Conservation (phyloP, 2,888 invertebrate genomes). For the Rhamphomyia laevipes region DNA sequence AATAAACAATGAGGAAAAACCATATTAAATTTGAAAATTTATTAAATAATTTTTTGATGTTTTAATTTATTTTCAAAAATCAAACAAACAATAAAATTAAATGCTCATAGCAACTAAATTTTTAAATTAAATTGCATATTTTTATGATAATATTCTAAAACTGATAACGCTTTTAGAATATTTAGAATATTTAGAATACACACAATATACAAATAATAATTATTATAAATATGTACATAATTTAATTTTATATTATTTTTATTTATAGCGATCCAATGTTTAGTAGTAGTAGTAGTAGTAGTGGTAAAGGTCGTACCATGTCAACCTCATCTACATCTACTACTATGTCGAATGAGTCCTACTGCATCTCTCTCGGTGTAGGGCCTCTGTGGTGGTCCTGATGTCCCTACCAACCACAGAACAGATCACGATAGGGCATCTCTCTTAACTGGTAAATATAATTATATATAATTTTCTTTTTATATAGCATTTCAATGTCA, state of each 20-base stretch:
- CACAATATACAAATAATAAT: no score
- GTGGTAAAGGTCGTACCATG: constrained; percentile 33
- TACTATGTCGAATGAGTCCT: constrained; percentile 60
- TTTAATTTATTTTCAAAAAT: no score
- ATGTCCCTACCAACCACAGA: constrained; percentile 71
- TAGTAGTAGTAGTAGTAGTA: constrained; percentile 35
- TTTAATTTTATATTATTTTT: constrained; percentile 12
- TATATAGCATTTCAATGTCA: no score
- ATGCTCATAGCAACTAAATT: no score
- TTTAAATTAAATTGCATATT: no score
- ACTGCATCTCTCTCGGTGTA: constrained; percentile 86
- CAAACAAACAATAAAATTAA: no score
- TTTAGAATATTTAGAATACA: no score
- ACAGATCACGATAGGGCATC: constrained; percentile 41
- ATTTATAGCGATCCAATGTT: constrained; percentile 36
- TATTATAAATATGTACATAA: neutral
- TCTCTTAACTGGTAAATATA: constrained; percentile 36
- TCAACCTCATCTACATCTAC: constrained; percentile 49
- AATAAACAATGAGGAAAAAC: no score
- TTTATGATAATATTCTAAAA: no score
- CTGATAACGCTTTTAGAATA: no score
- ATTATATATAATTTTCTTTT: neutral
- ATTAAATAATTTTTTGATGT: no score
- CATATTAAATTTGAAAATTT: no score
- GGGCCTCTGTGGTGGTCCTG: constrained; percentile 99